Conservation (phyloP, 2,888 invertebrate genomes). For the Nezara viridula region DNA sequence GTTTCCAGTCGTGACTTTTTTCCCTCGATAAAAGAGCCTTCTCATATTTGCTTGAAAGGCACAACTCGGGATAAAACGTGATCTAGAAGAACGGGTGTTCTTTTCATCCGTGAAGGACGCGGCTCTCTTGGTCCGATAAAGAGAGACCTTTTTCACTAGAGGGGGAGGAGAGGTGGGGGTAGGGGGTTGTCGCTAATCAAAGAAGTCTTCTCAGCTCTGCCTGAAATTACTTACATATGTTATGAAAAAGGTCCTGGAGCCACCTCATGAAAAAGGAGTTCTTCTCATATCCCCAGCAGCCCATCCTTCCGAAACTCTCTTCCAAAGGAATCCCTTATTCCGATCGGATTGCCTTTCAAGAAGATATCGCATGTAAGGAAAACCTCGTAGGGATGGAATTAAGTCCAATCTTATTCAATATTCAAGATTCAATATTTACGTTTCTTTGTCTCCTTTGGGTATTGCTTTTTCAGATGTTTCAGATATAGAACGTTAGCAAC, state of each 20-base stretch:
- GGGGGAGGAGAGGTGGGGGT: no score
- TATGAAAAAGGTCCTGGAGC: not conserved
- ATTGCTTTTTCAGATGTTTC: not conserved
- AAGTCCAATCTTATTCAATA: not conserved
- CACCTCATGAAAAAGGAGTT: slow-evolving; percentile 1
- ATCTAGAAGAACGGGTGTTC: slow-evolving; percentile 33
- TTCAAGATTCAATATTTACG: not conserved
- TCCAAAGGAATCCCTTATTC: slow-evolving; percentile 9
- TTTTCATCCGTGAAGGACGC: slow-evolving; percentile 49
- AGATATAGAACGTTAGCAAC: not conserved
- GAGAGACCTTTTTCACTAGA: not conserved
- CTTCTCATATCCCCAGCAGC: not conserved
- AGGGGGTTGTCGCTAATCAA: slow-evolving; percentile 25
- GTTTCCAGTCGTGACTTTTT: slow-evolving; percentile 5
- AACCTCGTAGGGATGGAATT: not conserved
- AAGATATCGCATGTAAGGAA: not conserved
- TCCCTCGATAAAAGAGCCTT: not conserved
- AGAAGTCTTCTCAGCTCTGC: slow-evolving; percentile 10
- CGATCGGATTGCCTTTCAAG: not conserved
- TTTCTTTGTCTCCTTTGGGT: not conserved
- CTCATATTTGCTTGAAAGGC: slow-evolving; percentile 40
- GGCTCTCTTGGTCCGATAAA: slow-evolving; percentile 20
- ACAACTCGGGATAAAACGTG: slow-evolving; percentile 1
- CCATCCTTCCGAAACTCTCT: not conserved
- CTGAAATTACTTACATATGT: slow-evolving; percentile 44